phyloP scores from a whole-genome alignment of 2,888 invertebrate species.

The Aelia acuminata region DNA sequence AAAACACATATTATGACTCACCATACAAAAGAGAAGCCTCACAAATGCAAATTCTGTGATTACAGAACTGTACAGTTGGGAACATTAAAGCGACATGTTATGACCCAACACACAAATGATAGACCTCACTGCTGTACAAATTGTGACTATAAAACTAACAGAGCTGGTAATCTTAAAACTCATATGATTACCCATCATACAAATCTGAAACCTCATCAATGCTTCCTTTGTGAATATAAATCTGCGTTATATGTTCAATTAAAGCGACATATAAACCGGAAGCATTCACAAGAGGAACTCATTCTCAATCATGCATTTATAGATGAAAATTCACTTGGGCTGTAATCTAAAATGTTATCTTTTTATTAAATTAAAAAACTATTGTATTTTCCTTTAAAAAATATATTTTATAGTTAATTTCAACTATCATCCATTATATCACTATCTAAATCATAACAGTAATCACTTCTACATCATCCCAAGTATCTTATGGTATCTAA shows the following conservation, averaged over 20 bases:
- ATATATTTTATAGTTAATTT: slow-evolving; percentile 14
- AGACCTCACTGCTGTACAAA: slow-evolving; percentile 16
- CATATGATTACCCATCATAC: slow-evolving; percentile 25
- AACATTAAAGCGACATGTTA: slow-evolving; percentile 30
- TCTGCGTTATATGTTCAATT: slow-evolving; percentile 33
- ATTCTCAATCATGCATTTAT: not conserved
- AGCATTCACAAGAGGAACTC: not conserved
- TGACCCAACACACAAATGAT: slow-evolving; percentile 37
- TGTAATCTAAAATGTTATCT: not conserved
- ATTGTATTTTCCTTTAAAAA: slow-evolving; percentile 15
- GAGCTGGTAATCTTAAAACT: slow-evolving; percentile 46
- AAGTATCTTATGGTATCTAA: not conserved
- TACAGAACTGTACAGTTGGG: slow-evolving; percentile 30
- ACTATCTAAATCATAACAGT: not conserved
- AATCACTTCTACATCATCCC: not conserved
- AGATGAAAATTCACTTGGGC: not conserved
- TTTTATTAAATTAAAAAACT: not conserved
- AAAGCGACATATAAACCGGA: slow-evolving; percentile 3
- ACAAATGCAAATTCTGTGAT: slow-evolving; percentile 12
- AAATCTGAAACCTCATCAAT: slow-evolving; percentile 34
- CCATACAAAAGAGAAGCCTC: slow-evolving; percentile 46
- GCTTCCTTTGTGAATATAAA: slow-evolving; percentile 31
- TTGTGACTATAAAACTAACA: slow-evolving; percentile 38
- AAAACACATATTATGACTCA: slow-evolving; percentile 39
- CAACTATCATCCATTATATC: not conserved